Conservation (phyloP, 2,113 vertebrate species). For the Antennarius striatus region DNA sequence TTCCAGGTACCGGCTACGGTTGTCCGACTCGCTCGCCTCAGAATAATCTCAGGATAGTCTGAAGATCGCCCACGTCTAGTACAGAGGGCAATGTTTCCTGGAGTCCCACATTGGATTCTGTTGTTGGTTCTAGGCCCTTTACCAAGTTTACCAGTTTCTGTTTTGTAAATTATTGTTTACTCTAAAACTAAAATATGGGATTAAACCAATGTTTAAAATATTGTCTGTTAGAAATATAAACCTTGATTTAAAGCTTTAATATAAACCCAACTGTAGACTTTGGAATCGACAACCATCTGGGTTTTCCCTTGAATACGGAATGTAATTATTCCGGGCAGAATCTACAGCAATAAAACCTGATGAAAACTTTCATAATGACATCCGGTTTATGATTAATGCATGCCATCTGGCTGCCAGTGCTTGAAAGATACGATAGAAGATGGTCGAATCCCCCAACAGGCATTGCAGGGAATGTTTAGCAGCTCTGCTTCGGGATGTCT, state of each 20-base stretch:
- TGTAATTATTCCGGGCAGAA: constrained; percentile 49
- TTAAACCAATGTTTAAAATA: constrained; percentile 5
- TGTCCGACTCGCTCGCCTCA: too few species aligned
- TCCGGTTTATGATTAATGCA: constrained; percentile 37
- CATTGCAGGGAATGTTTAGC: not conserved
- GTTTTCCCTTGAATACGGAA: constrained; percentile 22
- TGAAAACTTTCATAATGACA: constrained; percentile 41
- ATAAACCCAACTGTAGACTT: constrained; percentile 19
- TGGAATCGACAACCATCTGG: constrained; percentile 26
- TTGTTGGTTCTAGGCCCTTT: not conserved
- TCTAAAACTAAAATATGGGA: too few species aligned
- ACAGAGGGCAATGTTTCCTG: not conserved
- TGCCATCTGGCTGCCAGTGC: constrained; percentile 31
- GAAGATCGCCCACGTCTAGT: too few species aligned
- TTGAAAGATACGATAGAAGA: not conserved
- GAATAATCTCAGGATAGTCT: too few species aligned
- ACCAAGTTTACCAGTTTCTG: not conserved
- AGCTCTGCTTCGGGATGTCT: not conserved
- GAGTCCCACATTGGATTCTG: not conserved
- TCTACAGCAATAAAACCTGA: constrained; percentile 48
- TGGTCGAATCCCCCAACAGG: constrained; percentile 2
- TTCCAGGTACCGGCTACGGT: too few species aligned
- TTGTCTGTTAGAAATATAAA: constrained; percentile 3
- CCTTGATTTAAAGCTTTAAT: constrained; percentile 8
- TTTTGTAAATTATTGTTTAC: not conserved